A percentile compares a stretch with the other conserved stretches of the same genome.
phyloP scores from a whole-genome alignment of 2,888 invertebrate species.

The Busseola fusca region DNA sequence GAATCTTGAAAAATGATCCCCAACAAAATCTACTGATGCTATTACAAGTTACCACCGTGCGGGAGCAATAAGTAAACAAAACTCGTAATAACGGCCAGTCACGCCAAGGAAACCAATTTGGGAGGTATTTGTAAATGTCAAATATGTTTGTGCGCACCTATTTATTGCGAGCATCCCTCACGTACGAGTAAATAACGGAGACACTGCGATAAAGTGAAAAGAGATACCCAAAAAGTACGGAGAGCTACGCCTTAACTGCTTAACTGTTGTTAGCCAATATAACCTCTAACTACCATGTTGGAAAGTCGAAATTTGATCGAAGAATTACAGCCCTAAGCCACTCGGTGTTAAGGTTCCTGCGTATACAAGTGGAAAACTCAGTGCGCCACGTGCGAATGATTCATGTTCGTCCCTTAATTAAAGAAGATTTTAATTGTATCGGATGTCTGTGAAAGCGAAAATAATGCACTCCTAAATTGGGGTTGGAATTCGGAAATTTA shows the following conservation, averaged over 20 bases:
- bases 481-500: conserved; percentile 85
- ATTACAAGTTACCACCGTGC: conserved; percentile 69
- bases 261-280: conserved; percentile 64
- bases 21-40: conserved; percentile 64
- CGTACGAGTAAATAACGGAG: conserved; percentile 88
- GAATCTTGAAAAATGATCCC: conserved; percentile 60
- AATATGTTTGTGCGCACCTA: conserved; percentile 88
- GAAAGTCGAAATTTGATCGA: conserved; percentile 75
- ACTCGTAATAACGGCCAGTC: conserved; percentile 85
- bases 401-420: conserved; percentile 89
- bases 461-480: conserved; percentile 89
- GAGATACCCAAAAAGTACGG: conserved; percentile 82
- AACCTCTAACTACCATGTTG: conserved; percentile 65
- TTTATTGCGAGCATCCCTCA: conserved; percentile 89
- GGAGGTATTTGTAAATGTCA: conserved; percentile 88
- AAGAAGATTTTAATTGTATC: conserved; percentile 90
- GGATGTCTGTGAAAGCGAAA: conserved; percentile 89
- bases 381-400: conserved; percentile 90
- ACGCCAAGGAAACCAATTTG: conserved; percentile 87
- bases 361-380: conserved; percentile 88
- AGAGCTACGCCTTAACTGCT: conserved; percentile 77
- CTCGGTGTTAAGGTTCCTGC: conserved; percentile 75
- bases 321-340: conserved; percentile 68
- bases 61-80: conserved; percentile 83
- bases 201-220: conserved; percentile 88